These are phyloP conservation scores for Corythornis madagascariensis DNA, from an alignment of 2,113 vertebrate genomes.

Conservation along the genomic window DNA sequence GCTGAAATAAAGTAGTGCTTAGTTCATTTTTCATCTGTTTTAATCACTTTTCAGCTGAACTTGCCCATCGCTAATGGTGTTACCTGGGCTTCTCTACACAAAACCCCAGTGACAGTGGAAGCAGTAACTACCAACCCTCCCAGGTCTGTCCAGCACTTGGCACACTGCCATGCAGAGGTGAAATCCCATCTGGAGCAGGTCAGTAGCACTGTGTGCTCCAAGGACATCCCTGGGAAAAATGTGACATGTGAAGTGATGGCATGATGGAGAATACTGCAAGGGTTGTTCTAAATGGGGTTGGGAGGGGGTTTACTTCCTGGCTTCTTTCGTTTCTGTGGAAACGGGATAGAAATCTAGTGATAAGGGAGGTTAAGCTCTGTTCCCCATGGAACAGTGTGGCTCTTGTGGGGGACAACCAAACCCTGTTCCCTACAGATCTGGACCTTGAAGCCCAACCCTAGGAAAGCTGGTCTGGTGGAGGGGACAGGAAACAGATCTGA, in stretches of 20 bases:
- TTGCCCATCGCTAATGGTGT: accelerated
- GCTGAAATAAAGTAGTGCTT: background rate
- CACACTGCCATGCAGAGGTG: accelerated
- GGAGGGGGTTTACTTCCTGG: background rate
- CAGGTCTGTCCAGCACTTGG: accelerated
- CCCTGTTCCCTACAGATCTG: background rate
- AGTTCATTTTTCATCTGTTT: background rate
- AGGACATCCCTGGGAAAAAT: background rate
- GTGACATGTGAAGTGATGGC: accelerated
- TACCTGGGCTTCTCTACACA: background rate
- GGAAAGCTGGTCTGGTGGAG: background rate
- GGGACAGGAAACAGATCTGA: background rate
- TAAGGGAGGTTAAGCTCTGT: background rate
- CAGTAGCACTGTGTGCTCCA: accelerated
- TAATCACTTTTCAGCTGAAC: background rate
- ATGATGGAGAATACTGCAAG: accelerated
- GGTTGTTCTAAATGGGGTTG: background rate
- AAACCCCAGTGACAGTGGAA: background rate
- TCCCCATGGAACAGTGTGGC: background rate
- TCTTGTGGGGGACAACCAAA: background rate
- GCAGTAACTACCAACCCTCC: accelerated
- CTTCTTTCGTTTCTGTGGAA: background rate
- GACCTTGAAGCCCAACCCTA: accelerated
- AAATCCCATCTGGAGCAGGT: background rate
- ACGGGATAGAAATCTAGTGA: background rate